Evolutionary conservation across 2,888 invertebrate genomes (phyloP).

Genomic region (Dendrolimus houi): DNA sequence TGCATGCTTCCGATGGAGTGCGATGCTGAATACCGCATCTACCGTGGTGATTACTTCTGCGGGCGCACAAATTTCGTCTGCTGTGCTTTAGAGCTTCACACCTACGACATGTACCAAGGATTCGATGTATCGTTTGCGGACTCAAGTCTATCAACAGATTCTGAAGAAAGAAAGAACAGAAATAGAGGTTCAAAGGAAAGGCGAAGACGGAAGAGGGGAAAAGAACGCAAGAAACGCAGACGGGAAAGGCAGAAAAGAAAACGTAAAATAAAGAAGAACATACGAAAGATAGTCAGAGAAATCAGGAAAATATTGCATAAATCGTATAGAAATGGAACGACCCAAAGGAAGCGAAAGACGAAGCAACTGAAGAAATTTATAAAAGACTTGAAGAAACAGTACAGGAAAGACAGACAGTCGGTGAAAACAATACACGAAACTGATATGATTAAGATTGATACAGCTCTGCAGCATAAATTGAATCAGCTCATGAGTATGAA

Average conservation of each 20-base stretch:
- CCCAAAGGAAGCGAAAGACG: slow-evolving; percentile 41
- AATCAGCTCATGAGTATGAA: slow-evolving; percentile 36
- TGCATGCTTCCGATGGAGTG: slow-evolving; percentile 54
- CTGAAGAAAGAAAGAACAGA: slow-evolving; percentile 29
- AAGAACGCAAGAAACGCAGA: slow-evolving; percentile 21
- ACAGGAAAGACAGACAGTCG: slow-evolving; percentile 40
- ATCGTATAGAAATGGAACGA: slow-evolving; percentile 42
- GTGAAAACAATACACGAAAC: slow-evolving; percentile 44
- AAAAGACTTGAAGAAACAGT: slow-evolving; percentile 43
- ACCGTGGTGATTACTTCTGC: slow-evolving; percentile 54
- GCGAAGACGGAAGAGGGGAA: slow-evolving; percentile 11
- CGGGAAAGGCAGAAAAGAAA: slow-evolving; percentile 34
- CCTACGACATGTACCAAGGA: slow-evolving; percentile 55
- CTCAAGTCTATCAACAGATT: slow-evolving; percentile 37
- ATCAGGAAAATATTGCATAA: slow-evolving; percentile 42
- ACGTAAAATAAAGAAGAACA: slow-evolving; percentile 39
- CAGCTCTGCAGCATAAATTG: slow-evolving; percentile 25
- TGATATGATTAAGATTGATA: slow-evolving; percentile 41
- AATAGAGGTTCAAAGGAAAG: slow-evolving; percentile 22
- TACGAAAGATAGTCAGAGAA: slow-evolving; percentile 39
- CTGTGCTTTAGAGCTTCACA: slow-evolving; percentile 42
- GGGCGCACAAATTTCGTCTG: slow-evolving; percentile 52
- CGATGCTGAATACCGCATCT: slow-evolving; percentile 52
- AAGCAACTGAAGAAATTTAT: slow-evolving; percentile 51
- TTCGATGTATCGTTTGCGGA: slow-evolving; percentile 52